These are phyloP conservation scores for Lysandra coridon DNA, from an alignment of 2,888 invertebrate species.

Conservation along the genomic window DNA sequence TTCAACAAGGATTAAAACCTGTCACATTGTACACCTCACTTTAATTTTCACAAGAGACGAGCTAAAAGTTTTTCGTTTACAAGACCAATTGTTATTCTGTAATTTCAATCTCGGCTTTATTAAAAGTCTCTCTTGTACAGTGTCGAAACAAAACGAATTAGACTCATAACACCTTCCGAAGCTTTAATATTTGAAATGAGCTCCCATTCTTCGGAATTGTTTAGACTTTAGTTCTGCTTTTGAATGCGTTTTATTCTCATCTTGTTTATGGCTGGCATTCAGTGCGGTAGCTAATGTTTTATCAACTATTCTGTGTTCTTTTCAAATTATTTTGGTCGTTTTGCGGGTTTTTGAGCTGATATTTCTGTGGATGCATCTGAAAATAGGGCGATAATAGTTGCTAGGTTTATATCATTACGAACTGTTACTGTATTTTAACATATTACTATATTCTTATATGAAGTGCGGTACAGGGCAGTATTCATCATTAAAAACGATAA, in stretches of 20 bases:
- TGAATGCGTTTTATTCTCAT: slow-evolving; percentile 20
- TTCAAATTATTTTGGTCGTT: not conserved
- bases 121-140: not conserved
- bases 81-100: slow-evolving; percentile 13
- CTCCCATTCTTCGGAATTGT: slow-evolving; percentile 54
- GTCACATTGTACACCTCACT: not conserved
- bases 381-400: not conserved
- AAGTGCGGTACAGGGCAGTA: too few species aligned
- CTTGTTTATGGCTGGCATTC: not conserved
- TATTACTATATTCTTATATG: too few species aligned
- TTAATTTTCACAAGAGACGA: not conserved
- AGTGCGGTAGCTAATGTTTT: slow-evolving; percentile 22
- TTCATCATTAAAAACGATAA: too few species aligned
- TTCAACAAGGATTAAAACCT: not conserved
- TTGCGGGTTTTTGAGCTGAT: not conserved
- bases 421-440: too few species aligned
- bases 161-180: slow-evolving; percentile 10
- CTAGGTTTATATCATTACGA: too few species aligned
- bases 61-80: not conserved
- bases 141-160: slow-evolving; percentile 12
- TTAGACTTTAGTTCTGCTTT: slow-evolving; percentile 37
- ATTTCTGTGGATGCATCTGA: not conserved
- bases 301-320: not conserved
- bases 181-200: slow-evolving; percentile 61
- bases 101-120: slow-evolving; percentile 5